Evolutionary conservation across 1,140 invertebrate genomes (phyloP), one percentile per base, ranked within the genome.

Genomic region (Melipona quadrifasciata): DNA sequence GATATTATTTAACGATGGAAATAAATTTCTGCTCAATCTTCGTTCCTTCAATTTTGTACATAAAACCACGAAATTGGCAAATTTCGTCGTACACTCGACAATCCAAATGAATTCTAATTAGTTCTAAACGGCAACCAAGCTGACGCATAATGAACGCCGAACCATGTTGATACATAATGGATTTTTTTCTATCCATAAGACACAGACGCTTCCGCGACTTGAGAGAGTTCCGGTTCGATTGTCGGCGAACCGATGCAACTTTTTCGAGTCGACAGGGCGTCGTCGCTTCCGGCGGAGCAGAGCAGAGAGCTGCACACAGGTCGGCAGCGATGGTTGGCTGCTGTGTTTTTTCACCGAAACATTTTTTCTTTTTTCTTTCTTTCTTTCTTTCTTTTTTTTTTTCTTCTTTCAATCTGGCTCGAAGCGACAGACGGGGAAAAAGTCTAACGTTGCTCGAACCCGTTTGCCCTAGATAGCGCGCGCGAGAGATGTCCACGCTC

Each of bases 401-500:
- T 47, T 47, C 6, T 47, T 47, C 39, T 47, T 47, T 86, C 87
- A 34, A 83, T 80, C 80, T 77, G 72, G 84, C 47, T 80, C 67
- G 75, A 58, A 74, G 72, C 72, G 51, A 84, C 89, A 84, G 88
- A 88, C 80, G 51, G 57, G 78, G 80, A 89, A 89, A 89, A 87
- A 89, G 85, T 86, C 78, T 83, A 86, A 86, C 84, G 86, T 78
- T 77, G 74, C 74, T 74, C 86, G 84, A 86, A 83, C 87, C 77
- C 85, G 85, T 78, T 89, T 89, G 88, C 88, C 88, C 88, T 89
- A 89, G 87, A 89, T 89, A 76, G 65, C 67, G 61, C 55, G 82
- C 61, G 73, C 65, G 19, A 34, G 74, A 61, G 73, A 75, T 75
- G 34, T 80, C 55, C 58, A 55, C 68, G 34, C 21, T n/a, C 21